Conservation (phyloP, 1,140 invertebrate species). For the Tetramorium simillimum region DNA sequence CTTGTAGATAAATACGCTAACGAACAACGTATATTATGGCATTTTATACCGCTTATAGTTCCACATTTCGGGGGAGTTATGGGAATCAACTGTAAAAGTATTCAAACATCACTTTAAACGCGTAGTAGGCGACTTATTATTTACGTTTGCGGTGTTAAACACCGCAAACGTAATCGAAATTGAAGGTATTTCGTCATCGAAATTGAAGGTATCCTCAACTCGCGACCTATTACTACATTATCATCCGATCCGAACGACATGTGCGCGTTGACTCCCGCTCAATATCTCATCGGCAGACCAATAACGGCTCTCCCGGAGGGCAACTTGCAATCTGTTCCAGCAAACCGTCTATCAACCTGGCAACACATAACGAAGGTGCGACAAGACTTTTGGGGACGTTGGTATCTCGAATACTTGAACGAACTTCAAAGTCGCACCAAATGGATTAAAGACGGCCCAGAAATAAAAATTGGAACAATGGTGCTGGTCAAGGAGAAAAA, state of each 20-base stretch:
- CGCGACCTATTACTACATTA: not conserved
- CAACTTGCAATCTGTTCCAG: not conserved
- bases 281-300: not conserved
- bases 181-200: not conserved
- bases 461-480: not conserved
- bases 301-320: not conserved
- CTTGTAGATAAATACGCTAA: no score
- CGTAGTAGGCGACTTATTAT: not conserved
- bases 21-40: conserved; percentile 16
- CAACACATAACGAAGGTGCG: not conserved
- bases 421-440: not conserved
- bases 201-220: not conserved
- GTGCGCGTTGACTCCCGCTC: not conserved
- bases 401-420: no score
- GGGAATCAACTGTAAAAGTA: not conserved
- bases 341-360: not conserved
- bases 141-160: conserved; percentile 44
- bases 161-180: no score
- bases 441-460: not conserved
- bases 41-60: conserved; percentile 26
- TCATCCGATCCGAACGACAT: not conserved
- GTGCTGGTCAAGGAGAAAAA: not conserved
- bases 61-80: conserved; percentile 39
- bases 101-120: conserved; percentile 22
- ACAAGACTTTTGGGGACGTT: no score